These are phyloP conservation scores for Polyommatus iphigenia DNA, from an alignment of 2,888 invertebrate genomes.

Conservation along the genomic window DNA sequence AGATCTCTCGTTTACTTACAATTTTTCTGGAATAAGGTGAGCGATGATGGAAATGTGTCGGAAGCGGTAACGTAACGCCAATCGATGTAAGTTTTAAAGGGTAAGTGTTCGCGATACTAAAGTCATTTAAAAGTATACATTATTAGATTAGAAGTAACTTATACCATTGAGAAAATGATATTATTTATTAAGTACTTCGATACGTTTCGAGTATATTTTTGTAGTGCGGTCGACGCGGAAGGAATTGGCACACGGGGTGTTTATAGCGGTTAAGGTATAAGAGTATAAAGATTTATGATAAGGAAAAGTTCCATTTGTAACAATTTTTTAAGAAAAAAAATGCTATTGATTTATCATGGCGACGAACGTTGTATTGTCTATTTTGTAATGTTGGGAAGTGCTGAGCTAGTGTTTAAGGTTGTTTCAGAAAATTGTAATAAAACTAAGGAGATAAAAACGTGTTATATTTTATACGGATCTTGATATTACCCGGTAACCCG, in stretches of 20 bases:
- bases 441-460: conserved; percentile 65
- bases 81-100: conserved; percentile 63
- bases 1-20: conserved; percentile 77
- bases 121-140: conserved; percentile 61
- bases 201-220: conserved; percentile 75
- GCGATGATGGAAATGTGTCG: conserved; percentile 50
- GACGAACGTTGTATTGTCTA: conserved; percentile 77
- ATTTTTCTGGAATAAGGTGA: conserved; percentile 71
- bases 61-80: conserved; percentile 73
- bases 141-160: conserved; percentile 54
- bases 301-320: conserved; percentile 71
- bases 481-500: conserved; percentile 55
- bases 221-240: conserved; percentile 71
- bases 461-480: conserved; percentile 77
- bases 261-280: conserved; percentile 50
- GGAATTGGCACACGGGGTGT: conserved; percentile 70
- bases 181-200: conserved; percentile 61
- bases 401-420: conserved; percentile 66
- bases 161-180: conserved; percentile 66
- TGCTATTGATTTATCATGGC: conserved; percentile 68
- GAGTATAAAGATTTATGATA: conserved; percentile 58
- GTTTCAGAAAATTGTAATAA: conserved; percentile 80
- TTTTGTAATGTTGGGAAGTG: conserved; percentile 73
- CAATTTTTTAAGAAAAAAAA: conserved; percentile 56
- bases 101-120: conserved; percentile 69